Percentiles rank a stretch among this genome's conserved stretches.
Conservation (phyloP, 2,113 vertebrate genomes). For the Vireo altiloquus region DNA sequence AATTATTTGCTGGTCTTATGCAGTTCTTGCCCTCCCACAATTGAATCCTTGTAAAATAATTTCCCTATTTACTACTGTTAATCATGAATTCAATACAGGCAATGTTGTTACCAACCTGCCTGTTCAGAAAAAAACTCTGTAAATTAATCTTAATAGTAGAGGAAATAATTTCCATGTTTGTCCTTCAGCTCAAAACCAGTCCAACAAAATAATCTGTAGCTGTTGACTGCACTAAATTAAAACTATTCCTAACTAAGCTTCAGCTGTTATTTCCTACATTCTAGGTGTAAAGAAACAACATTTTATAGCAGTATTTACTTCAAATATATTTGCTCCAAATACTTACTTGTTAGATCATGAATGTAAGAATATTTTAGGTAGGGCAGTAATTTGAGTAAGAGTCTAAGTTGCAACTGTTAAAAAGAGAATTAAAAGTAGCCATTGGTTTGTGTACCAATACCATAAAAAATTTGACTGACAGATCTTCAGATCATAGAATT, state of each 20-base stretch:
- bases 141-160: neutral
- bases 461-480: neutral
- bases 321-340: neutral
- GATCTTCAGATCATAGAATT: neutral
- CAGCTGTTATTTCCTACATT: neutral
- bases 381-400: neutral
- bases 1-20: neutral
- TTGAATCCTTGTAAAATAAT: neutral
- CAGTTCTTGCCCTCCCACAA: neutral
- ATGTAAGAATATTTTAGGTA: neutral
- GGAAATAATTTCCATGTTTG: neutral
- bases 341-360: neutral
- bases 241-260: neutral
- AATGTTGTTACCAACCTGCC: neutral
- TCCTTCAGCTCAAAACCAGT: neutral
- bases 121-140: neutral
- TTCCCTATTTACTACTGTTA: neutral
- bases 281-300: neutral
- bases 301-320: neutral
- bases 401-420: neutral
- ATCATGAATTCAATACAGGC: neutral
- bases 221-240: neutral
- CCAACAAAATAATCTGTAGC: neutral
- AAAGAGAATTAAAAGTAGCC: neutral
- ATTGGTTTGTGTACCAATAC: neutral